These are phyloP conservation scores for Gavialis gangeticus DNA, from an alignment of 2,113 vertebrate genomes.

Conservation along the genomic window DNA sequence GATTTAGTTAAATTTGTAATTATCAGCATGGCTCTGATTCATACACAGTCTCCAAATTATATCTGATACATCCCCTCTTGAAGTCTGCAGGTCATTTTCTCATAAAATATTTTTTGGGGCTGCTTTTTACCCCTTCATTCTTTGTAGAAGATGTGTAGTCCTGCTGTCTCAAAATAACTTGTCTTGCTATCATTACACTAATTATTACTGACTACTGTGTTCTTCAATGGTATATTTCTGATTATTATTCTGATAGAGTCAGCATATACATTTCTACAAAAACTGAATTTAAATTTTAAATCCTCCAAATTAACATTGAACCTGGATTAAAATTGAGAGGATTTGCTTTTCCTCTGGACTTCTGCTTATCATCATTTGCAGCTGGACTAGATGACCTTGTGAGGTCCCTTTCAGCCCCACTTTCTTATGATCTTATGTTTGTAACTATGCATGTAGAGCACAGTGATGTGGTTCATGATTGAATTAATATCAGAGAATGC, in stretches of 20 bases:
- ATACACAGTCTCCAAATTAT: conserved; percentile 52
- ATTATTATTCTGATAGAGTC: not conserved
- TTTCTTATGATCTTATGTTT: not conserved
- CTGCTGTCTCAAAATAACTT: not conserved
- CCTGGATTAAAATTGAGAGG: not conserved
- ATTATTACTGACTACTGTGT: not conserved
- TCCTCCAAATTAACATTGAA: too few species aligned
- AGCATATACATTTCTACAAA: not conserved
- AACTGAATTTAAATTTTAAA: not conserved
- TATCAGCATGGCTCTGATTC: conserved; percentile 61
- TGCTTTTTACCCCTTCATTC: not conserved
- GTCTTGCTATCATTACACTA: not conserved
- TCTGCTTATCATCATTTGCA: not conserved
- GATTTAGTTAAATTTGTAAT: conserved; percentile 52
- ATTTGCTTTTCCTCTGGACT: not conserved
- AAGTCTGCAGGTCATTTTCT: not conserved
- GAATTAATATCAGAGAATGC: not conserved
- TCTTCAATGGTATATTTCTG: not conserved
- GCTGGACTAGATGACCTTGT: too few species aligned
- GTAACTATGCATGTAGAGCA: not conserved
- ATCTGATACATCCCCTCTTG: conserved; percentile 30
- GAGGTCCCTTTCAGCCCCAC: not conserved
- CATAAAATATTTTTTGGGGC: conserved; percentile 15
- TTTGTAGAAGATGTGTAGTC: not conserved
- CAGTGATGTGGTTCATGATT: not conserved